Percentiles rank a stretch among this genome's conserved stretches.
These are phyloP conservation scores for Ammodramus savannarum DNA, from an alignment of 2,113 vertebrate genomes.

Conservation along the genomic window DNA sequence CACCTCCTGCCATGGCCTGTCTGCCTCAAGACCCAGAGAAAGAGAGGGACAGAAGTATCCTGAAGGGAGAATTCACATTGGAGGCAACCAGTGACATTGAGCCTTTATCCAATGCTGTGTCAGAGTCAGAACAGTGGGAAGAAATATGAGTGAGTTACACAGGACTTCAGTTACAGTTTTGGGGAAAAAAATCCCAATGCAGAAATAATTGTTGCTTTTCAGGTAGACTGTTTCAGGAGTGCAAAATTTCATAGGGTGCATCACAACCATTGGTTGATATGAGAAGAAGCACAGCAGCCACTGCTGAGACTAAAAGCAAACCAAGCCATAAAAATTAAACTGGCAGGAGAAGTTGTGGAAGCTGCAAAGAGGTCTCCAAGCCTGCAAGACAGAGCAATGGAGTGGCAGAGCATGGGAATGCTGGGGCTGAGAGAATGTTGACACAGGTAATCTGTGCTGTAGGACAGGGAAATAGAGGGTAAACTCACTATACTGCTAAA, in stretches of 20 bases:
- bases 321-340: neutral
- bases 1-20: neutral
- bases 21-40: neutral
- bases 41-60: neutral
- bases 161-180: neutral
- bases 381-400: neutral
- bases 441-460: neutral
- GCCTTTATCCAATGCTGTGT: neutral
- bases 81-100: neutral
- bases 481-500: neutral
- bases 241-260: neutral
- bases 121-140: neutral
- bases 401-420: neutral
- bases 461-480: neutral
- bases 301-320: neutral
- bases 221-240: neutral
- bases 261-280: neutral
- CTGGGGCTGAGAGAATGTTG: rapidly evolving
- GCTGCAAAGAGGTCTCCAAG: neutral
- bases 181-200: neutral
- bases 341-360: neutral
- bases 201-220: neutral
- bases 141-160: neutral
- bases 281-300: neutral
- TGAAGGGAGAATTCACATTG: neutral